Conservation (phyloP, 2,113 vertebrate genomes). For the Serilophus lunatus region DNA sequence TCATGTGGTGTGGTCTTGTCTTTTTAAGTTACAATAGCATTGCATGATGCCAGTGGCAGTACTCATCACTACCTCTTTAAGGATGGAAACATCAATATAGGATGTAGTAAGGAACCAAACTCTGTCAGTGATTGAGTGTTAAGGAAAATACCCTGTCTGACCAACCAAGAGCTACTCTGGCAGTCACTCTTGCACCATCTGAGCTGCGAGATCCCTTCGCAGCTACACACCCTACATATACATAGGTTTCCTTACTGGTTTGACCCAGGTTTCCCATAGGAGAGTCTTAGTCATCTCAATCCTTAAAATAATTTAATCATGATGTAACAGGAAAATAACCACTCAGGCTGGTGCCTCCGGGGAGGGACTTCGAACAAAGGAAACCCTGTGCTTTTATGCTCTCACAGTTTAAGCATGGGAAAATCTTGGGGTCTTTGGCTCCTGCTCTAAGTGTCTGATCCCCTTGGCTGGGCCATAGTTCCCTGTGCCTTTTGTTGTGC, state of each 20-base stretch:
- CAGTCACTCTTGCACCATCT: accelerated
- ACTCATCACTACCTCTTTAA: not conserved
- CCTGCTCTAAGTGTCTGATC: accelerated
- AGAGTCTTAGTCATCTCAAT: not conserved
- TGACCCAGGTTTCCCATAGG: not conserved
- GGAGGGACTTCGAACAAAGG: not conserved
- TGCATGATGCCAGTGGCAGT: not conserved
- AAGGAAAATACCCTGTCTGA: not conserved
- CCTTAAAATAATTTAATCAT: not conserved
- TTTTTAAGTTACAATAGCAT: not conserved
- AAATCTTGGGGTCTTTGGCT: accelerated
- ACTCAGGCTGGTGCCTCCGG: not conserved
- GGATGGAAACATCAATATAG: not conserved
- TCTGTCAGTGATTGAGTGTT: not conserved
- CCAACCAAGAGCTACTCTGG: not conserved
- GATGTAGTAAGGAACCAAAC: not conserved
- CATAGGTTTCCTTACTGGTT: not conserved
- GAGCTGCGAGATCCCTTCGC: not conserved
- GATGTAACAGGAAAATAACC: not conserved
- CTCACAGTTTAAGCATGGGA: not conserved
- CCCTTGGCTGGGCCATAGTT: not conserved
- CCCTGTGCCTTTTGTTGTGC: accelerated
- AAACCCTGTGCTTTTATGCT: not conserved
- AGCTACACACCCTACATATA: not conserved
- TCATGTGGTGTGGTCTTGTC: not conserved